Evolutionary conservation across 2,113 vertebrate genomes (phyloP).

Genomic region (Mystacornis crossleyi): DNA sequence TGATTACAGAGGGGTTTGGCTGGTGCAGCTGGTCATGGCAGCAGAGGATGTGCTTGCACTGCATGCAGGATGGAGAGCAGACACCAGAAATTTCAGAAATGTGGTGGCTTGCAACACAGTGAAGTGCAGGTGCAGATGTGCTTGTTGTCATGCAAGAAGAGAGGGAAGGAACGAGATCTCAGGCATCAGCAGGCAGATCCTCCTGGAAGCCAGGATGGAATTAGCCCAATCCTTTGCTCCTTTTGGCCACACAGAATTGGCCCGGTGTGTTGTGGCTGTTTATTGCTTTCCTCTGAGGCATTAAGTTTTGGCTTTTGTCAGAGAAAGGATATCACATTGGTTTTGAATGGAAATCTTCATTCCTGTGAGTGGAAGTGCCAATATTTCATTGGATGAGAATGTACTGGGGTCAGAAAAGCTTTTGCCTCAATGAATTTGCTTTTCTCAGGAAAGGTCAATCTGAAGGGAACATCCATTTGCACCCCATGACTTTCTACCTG

Average conservation of each 20-base stretch:
- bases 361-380: background rate
- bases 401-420: background rate
- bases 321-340: constrained; percentile 36
- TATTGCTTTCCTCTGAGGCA: constrained; percentile 33
- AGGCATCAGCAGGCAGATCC: background rate
- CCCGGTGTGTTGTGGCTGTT: constrained; percentile 25
- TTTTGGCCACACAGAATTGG: constrained; percentile 15
- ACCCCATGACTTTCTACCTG: background rate
- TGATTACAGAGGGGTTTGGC: background rate
- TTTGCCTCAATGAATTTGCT: constrained; percentile 19
- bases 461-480: background rate
- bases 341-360: constrained; percentile 8
- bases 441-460: constrained; percentile 4
- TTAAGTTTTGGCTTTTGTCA: constrained; percentile 46
- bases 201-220: constrained; percentile 47
- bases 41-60: background rate
- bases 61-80: background rate
- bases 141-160: background rate
- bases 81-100: background rate
- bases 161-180: background rate
- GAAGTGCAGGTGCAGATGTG: background rate
- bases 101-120: background rate
- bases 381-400: constrained; percentile 8
- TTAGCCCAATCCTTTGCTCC: background rate
- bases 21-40: background rate